These are phyloP conservation scores for Clarias pachynema DNA, from an alignment of 2,797 vertebrate genomes.

Conservation along the genomic window DNA sequence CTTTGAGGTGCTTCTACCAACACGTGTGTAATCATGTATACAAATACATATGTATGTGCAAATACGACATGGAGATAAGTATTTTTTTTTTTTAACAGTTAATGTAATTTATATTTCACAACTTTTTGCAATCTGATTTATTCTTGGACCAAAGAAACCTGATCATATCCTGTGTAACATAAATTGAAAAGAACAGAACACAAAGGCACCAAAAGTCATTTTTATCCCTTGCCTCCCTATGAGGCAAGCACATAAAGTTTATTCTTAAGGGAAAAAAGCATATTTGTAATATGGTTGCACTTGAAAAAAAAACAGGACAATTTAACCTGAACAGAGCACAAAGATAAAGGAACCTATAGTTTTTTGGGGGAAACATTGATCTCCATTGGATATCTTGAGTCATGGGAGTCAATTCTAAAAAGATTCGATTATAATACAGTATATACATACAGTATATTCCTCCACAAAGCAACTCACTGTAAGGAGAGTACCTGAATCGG, in stretches of 20 bases:
- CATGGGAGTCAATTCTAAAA: background rate
- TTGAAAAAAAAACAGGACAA: background rate
- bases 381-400: background rate
- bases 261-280: background rate
- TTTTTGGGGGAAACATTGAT: background rate
- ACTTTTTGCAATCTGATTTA: background rate
- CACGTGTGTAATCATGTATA: background rate
- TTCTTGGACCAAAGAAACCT: background rate
- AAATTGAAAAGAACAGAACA: too few species aligned
- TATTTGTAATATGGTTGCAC: background rate
- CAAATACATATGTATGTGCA: background rate
- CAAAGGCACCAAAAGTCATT: background rate
- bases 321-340: background rate
- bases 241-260: background rate
- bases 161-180: background rate
- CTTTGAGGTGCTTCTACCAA: background rate
- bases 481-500: background rate
- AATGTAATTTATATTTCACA: background rate
- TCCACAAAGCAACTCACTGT: background rate
- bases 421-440: background rate
- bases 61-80: background rate
- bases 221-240: too few species aligned
- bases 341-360: background rate
- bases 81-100: background rate
- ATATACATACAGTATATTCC: too few species aligned